Evolutionary conservation across 1,140 invertebrate species (phyloP), one percentile per base, ranked within the genome.

Genomic region (Stegodyphus dumicola): DNA sequence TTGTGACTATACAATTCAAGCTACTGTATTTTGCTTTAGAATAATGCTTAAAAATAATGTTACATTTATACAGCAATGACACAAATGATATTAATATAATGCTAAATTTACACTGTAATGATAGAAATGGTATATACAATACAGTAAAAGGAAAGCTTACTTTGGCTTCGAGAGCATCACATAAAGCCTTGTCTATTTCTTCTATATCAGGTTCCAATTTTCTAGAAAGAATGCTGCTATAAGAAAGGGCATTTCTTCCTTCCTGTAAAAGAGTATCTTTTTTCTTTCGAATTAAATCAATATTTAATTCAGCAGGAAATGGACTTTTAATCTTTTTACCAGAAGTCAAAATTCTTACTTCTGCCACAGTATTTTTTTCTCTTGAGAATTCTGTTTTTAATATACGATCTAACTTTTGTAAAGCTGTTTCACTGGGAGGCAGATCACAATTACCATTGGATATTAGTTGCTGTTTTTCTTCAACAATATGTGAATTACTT

Each of bases 161-260:
- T 87, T 90, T 90, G 73, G 87, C 87, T 75, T 90, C 90, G 17
- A 90, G 85, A 48, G 89, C 90, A 75, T 88, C 77, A 84, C 90
- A 90, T 49, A 90, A 86, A 79, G 89, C 89, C 33, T 88, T 87
- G 64, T 90, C 90, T 80, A 90, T 89, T 75, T 90, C 89, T 87
- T 90, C 90, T 69, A 90, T 88, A 87, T 90, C 87, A 6, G 69
- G 52, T 13, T 83, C 78, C 56, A 69, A 7, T 71, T 18, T 48
- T 2, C 11, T 2, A 67, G 1, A 60, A 15, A 10, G 9, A 60
- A 10, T 60, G 5, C 9, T 15, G 9, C 56, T 60, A 60, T 1
- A 60, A 9, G 56, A 60, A 60, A 15, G 15, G 15, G 15, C 56
- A 60, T 60, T 15, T 15, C 15, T 60, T 60, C 15, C 9, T 60